Evolutionary conservation across 1,140 invertebrate species (phyloP), one percentile per base, ranked within the genome.

Genomic region (Psix sp.): DNA sequence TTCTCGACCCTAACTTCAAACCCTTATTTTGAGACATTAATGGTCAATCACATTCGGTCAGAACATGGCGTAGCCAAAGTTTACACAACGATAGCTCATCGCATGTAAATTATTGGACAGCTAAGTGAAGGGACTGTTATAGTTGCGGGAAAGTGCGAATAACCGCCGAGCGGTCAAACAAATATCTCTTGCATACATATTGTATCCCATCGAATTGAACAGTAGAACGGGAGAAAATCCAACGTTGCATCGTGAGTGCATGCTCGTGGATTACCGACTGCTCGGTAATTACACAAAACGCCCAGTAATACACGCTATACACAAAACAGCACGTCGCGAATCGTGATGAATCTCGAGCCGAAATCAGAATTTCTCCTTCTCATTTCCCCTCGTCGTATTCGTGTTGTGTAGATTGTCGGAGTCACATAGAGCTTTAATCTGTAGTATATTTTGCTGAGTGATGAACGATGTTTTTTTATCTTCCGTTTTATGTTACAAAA

Each of bases 191-290:
- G 48, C 54, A 42, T 49, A 65, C 60, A 72, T 65, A 73, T 60
- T 46, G 45, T 74, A 35, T 11, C 9, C 21, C 21, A n/a, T 13
- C 39, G 35, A 51, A 49, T 51, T 31, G 26, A 33, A 52, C 42
- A 33, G 46, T 15, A 31, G 38, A 21, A 18, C 51, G 5, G 16
- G 52, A 46, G 70, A 18, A 57, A 73, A 73, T 60, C 29, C 70
- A 46, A 39, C 79, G 78, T 72, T 79, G 81, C 79, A 81, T 74
- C 79, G 80, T 83, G 81, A 84, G 79, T 85, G 81, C 80, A 77
- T 84, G 81, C 77, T 76, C 78, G 78, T 82, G 78, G 82, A 83
- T 84, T 84, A 84, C 80, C 79, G 72, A 83, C 73, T 77, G 76
- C 77, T 78, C 77, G 72, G 76, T 83, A 84, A 84, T 84, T 84